These are phyloP conservation scores for Furnarius figulus DNA, from an alignment of 2,113 vertebrate species.

Conservation along the genomic window DNA sequence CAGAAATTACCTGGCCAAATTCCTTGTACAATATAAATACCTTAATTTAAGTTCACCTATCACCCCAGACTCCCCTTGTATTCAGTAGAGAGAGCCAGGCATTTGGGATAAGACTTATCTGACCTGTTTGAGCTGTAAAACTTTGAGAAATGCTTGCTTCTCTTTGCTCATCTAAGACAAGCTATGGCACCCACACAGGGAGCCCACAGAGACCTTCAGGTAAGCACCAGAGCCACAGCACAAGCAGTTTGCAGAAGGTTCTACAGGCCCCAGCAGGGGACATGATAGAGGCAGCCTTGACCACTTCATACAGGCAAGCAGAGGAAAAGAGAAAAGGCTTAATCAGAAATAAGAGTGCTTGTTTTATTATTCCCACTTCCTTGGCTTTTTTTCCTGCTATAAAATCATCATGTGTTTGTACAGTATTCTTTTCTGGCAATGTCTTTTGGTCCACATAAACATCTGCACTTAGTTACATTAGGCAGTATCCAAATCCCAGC, in stretches of 20 bases:
- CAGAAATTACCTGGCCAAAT: not conserved
- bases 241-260: not conserved
- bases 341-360: not conserved
- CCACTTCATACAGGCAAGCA: not conserved
- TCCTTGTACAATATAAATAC: not conserved
- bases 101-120: not conserved
- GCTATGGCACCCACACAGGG: not conserved
- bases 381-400: not conserved
- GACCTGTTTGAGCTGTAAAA: not conserved
- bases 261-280: not conserved
- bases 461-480: slow-evolving; percentile 42
- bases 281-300: not conserved
- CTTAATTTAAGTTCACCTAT: not conserved
- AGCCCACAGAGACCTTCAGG: not conserved
- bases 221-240: not conserved
- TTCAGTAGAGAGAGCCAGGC: not conserved
- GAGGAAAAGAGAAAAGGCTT: not conserved
- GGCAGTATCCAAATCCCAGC: slow-evolving; percentile 19
- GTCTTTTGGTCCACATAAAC: slow-evolving; percentile 34
- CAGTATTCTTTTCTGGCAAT: slow-evolving; percentile 38
- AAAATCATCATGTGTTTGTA: slow-evolving; percentile 12
- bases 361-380: not conserved
- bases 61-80: not conserved
- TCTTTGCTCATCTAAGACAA: not conserved
- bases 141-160: not conserved